A percentile compares a stretch with the other conserved stretches of the same genome.
Conservation (phyloP, 2,888 invertebrate genomes). For the Andrena bucephala region DNA sequence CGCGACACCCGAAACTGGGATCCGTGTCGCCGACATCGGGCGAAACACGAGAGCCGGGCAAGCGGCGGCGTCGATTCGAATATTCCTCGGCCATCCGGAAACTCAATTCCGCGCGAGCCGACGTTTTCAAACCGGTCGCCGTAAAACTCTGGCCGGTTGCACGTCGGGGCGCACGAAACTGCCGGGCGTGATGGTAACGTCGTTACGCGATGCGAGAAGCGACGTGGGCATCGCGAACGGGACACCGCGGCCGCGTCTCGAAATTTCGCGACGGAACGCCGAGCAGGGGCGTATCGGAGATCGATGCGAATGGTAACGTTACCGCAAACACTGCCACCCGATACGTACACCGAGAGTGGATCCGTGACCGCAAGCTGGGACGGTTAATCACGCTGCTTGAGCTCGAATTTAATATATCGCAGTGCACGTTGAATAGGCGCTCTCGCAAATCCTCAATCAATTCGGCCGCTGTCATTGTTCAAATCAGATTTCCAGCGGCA, state of each 20-base stretch:
- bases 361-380: conserved; percentile 33
- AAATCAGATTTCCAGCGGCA: conserved; percentile 44
- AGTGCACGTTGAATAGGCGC: no score
- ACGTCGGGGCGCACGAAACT: background rate
- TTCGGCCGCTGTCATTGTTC: background rate
- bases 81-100: conserved; percentile 23
- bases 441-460: no score
- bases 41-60: conserved; percentile 9
- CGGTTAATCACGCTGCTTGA: conserved; percentile 28
- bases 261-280: conserved; percentile 6
- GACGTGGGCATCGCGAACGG: conserved; percentile 8
- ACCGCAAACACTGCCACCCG: conserved; percentile 43
- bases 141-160: background rate
- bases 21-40: conserved; percentile 47
- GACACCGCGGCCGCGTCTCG: background rate
- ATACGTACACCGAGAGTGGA: conserved; percentile 32
- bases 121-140: conserved; percentile 20
- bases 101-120: conserved; percentile 18
- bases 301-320: conserved; percentile 27
- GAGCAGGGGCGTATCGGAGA: background rate
- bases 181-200: background rate
- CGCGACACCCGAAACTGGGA: conserved; percentile 38
- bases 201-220: conserved; percentile 7
- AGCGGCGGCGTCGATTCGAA: conserved; percentile 16
- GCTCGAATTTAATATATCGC: conserved; percentile 31